Percentiles rank a stretch among this genome's conserved stretches.
phyloP scores from a whole-genome alignment of 2,113 vertebrate species.

The Platycercus adscitus region DNA sequence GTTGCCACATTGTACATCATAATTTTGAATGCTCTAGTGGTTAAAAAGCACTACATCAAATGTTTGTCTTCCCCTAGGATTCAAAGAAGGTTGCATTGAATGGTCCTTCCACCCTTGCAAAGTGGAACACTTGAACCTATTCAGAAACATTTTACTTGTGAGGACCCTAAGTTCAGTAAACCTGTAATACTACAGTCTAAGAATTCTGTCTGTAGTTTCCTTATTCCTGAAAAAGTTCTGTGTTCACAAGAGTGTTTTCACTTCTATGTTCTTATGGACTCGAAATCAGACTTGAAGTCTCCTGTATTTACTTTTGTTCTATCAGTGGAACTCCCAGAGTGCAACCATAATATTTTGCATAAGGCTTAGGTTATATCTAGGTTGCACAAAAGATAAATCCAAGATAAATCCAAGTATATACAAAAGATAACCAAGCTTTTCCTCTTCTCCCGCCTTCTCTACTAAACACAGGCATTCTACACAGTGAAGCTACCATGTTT shows the following conservation, averaged over 20 bases:
- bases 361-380: not conserved
- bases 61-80: constrained; percentile 72
- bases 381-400: not conserved
- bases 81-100: constrained; percentile 77
- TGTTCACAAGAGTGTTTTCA: not conserved
- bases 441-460: not conserved
- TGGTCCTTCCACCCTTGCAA: not conserved
- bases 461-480: not conserved
- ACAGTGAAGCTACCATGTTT: not conserved
- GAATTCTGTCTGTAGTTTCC: not conserved
- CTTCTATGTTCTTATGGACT: not conserved
- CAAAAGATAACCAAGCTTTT: not conserved
- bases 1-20: constrained; percentile 79
- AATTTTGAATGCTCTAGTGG: constrained; percentile 82
- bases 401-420: not conserved
- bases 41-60: constrained; percentile 82
- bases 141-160: not conserved
- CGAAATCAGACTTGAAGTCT: not conserved
- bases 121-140: not conserved
- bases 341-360: not conserved
- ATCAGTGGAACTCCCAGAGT: not conserved
- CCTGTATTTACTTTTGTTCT: not conserved
- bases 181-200: not conserved
- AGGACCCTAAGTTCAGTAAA: not conserved
- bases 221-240: not conserved